phyloP scores from a whole-genome alignment of 2,797 vertebrate genomes.

The Siniperca scherzeri region DNA sequence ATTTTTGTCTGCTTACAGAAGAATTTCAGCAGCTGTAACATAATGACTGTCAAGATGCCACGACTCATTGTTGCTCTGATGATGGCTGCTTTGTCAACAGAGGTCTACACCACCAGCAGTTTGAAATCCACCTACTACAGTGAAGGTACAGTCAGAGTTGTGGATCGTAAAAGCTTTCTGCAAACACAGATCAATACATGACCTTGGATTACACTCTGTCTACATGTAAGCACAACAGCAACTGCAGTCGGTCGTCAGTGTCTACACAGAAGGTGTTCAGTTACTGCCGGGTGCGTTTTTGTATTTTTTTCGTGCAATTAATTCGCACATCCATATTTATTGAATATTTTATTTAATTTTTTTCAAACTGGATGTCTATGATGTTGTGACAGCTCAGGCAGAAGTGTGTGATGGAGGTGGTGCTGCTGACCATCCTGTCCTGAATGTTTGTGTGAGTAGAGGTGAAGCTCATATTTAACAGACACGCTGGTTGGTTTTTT shows the following conservation, averaged over 20 bases:
- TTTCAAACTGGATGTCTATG: too few relatives aligned
- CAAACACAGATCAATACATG: neutral
- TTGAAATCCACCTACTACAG: constrained; percentile 35
- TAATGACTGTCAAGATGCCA: constrained; percentile 48
- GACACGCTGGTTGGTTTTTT: too few relatives aligned
- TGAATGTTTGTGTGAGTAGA: too few relatives aligned
- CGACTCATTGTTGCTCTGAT: constrained; percentile 71
- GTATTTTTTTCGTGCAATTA: too few relatives aligned
- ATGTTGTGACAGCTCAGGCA: too few relatives aligned
- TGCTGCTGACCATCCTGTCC: too few relatives aligned
- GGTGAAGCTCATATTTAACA: too few relatives aligned
- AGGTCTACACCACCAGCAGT: constrained; percentile 49
- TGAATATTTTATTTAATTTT: too few relatives aligned
- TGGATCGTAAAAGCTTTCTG: neutral
- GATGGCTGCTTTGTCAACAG: constrained; percentile 61
- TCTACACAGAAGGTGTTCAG: neutral
- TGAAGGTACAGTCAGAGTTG: constrained; percentile 38
- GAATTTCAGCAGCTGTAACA: neutral
- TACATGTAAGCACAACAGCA: neutral
- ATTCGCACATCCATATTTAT: too few relatives aligned
- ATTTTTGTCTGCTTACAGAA: constrained; percentile 42
- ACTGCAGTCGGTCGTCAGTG: neutral
- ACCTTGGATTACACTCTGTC: neutral
- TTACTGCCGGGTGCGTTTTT: neutral
- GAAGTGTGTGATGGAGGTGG: too few relatives aligned